A percentile compares a stretch with the other conserved stretches of the same genome.
phyloP scores from a whole-genome alignment of 2,797 vertebrate genomes.

The Scarus forsteni region DNA sequence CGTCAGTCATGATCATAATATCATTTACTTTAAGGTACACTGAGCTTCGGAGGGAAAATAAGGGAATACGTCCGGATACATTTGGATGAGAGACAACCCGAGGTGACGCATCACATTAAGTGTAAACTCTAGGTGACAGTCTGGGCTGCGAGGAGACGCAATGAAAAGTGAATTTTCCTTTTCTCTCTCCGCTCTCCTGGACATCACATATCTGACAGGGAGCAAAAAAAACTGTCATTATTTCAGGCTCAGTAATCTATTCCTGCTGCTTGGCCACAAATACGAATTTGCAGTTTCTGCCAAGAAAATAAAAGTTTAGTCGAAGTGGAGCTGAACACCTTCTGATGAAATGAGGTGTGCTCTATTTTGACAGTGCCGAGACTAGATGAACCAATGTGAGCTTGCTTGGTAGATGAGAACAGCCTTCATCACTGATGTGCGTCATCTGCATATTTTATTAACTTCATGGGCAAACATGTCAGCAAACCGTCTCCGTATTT shows the following conservation, averaged over 20 bases:
- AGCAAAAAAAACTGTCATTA: constrained; percentile 62
- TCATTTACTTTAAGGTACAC: constrained; percentile 36
- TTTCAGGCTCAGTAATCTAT: constrained; percentile 49
- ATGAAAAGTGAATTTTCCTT: constrained; percentile 47
- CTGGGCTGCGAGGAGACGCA: constrained; percentile 47
- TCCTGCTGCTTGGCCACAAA: constrained; percentile 25
- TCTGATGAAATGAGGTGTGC: constrained; percentile 36
- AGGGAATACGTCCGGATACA: constrained; percentile 43
- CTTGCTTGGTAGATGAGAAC: not conserved
- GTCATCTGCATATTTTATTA: too few species aligned
- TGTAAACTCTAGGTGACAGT: constrained; percentile 61
- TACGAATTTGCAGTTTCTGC: constrained; percentile 41
- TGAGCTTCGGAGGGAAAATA: constrained; percentile 45
- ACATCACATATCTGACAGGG: constrained; percentile 51
- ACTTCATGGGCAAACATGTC: too few species aligned
- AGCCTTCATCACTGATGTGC: constrained; percentile 6
- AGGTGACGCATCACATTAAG: constrained; percentile 57
- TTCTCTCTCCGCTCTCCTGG: constrained; percentile 40
- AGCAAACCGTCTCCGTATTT: too few species aligned
- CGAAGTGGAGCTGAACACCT: constrained; percentile 11
- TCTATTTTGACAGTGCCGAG: constrained; percentile 4
- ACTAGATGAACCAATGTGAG: not conserved
- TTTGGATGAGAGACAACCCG: constrained; percentile 54
- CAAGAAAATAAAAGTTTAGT: constrained; percentile 26
- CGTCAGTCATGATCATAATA: constrained; percentile 36